Conservation (phyloP, 2,888 invertebrate genomes). For the Polydrusus pterygomalis region DNA sequence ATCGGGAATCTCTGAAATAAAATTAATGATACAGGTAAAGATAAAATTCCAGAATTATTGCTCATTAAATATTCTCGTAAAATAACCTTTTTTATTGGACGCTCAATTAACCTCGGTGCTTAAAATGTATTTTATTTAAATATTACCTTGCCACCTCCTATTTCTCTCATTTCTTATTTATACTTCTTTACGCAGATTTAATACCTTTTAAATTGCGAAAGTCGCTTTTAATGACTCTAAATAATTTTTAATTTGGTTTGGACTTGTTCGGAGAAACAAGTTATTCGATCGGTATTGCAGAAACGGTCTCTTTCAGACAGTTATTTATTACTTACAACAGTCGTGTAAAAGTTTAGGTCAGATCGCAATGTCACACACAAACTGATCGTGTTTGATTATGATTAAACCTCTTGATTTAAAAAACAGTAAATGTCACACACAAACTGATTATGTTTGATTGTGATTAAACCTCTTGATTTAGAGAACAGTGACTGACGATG, state of each 20-base stretch:
- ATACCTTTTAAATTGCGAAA: constrained; percentile 46
- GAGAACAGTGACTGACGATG: too few species aligned
- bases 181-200: constrained; percentile 39
- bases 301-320: too few species aligned
- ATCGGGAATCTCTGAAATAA: constrained; percentile 58
- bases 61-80: constrained; percentile 63
- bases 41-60: constrained; percentile 61
- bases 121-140: constrained; percentile 57
- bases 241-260: constrained; percentile 45
- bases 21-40: constrained; percentile 60
- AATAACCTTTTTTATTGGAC: constrained; percentile 62
- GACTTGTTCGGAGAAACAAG: constrained; percentile 39
- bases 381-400: too few species aligned
- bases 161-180: constrained; percentile 50
- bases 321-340: too few species aligned
- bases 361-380: too few species aligned
- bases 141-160: constrained; percentile 53
- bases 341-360: too few species aligned
- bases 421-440: too few species aligned
- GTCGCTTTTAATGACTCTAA: constrained; percentile 39
- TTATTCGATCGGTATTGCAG: constrained; percentile 1
- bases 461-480: too few species aligned
- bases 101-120: constrained; percentile 60
- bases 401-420: too few species aligned
- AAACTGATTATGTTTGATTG: too few species aligned